Base-by-base conservation (phyloP, 2,888 invertebrate species). In the Kryphioiulus occultus region DNA sequence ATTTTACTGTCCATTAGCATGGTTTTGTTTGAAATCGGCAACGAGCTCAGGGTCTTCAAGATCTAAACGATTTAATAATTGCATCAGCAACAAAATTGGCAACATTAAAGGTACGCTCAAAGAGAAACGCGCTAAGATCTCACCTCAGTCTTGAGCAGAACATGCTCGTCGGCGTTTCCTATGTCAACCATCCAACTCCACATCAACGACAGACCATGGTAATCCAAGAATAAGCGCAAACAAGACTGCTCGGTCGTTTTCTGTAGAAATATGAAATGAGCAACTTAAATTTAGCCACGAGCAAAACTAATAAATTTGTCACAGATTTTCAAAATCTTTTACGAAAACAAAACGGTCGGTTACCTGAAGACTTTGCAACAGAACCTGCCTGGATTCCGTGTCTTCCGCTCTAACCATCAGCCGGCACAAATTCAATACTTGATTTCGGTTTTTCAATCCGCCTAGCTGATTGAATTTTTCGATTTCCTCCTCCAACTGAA, bases 21-120 rank as follows among this genome's bases (percentile, higher is more conserved):
- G 0, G 97, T 97, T 92, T 96, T 97, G 92, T 98, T 98, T 2
- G 96, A 95, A 89, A 99, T 97, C 15, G 99, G 98, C 89, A 99
- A 93, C 32, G 95, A 94, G 89, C 95, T 95, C 88, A 99, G 93
- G 0, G 97, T 96, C 91, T 95, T 95, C 39, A 99, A 93, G 94
- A 93, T 92, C 96, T 96, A 86, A 26, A 85, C 85, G 82, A n/a
- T 15, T 35, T 53, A 44, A 17, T n/a, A 53, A 84, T 92, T 0
- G 92, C 91, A 30, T 94, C 93, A 89, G 78, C n/a, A 3, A 30
- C 15, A 22, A 84, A 68, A 78, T n/a, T n/a, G 7, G 2, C 7
- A 19, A 53, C 53, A 53, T 10, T 19, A 1, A 19, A 53, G 53
- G 17, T 10, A 22, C 26, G 10, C 15, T 44, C 44, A 15, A 30